Base-by-base conservation (phyloP, 2,888 invertebrate genomes). In the Elysia crispata region DNA sequence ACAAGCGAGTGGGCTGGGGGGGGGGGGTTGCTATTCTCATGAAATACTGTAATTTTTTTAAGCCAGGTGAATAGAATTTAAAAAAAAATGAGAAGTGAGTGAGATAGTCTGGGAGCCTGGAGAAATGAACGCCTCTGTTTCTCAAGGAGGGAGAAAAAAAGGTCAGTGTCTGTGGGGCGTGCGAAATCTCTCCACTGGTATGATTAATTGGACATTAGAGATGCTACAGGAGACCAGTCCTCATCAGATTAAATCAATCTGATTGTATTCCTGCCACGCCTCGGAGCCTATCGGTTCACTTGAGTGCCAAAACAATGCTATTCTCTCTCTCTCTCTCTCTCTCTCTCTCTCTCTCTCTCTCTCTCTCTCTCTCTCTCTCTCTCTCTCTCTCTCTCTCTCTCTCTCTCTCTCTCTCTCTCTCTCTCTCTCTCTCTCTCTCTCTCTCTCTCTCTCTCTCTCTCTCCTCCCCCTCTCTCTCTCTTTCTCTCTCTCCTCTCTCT, bases 291-390 rank as follows among this genome's bases (percentile, higher is more conserved):
- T 41, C 41, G 5, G 3, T 41, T 41, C 41, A 41, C 5, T 31
- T 18, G 20, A n/a, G n/a, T 30, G 20, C 30, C 30, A n/a, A n/a
- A 13, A 28, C 11, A 33, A 31, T 13, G 54, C 30, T 30, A 41
- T 5, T 60, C 31, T 60, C 28, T 30, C 54, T 60, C 31, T 60
- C 54, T 54, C 31, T 74, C 74, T 74, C 60, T 31, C 30, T 60
- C 74, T 60, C 60, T 54, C 54, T 60, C 60, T 28, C 54, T 54
- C 31, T 57, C 13, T 28, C 60, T 28, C 60, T 57, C 74, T 57
- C 60, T 60, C 60, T 74, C 74, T 74, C 20, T 25, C 41, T 28
- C 54, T 28, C 60, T 28, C 25, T 60, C 60, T 60, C 54, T 23
- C 25, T 60, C 31, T 57, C 60, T 31, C 60, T 57, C 60, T 30